Conservation (phyloP, 92 coral and sea anemone genomes). For the Siderastrea siderea region DNA sequence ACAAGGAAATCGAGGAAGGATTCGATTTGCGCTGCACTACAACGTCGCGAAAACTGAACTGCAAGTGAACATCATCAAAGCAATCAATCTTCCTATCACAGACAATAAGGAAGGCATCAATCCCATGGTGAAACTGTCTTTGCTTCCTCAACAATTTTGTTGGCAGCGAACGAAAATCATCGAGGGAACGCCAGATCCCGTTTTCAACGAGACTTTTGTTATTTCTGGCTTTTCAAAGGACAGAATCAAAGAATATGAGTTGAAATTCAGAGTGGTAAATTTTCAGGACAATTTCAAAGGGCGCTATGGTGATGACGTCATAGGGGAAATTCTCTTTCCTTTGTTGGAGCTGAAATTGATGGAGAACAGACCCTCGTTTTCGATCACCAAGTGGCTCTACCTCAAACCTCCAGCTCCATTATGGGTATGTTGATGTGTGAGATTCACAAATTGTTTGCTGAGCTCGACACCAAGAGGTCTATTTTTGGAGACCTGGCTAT, state of each 20-base stretch:
- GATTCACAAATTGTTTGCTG: too few relatives aligned
- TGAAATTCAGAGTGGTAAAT: conserved; percentile 92
- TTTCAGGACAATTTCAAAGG: conserved; percentile 83
- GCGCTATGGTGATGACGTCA: conserved; percentile 94
- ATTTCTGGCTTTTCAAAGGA: conserved; percentile 97
- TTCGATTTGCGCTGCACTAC: conserved; percentile 91
- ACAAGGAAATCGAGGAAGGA: conserved; percentile 80
- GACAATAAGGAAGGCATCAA: conserved; percentile 82
- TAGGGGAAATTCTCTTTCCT: conserved; percentile 95
- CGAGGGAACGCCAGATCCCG: conserved; percentile 82
- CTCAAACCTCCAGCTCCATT: conserved; percentile 48
- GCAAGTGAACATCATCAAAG: conserved; percentile 92
- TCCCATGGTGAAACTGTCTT: conserved; percentile 86
- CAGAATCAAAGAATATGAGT: conserved; percentile 85
- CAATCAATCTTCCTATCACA: conserved; percentile 71
- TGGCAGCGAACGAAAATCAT: conserved; percentile 95
- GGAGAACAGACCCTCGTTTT: conserved; percentile 79
- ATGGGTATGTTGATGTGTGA: conserved; percentile 19
- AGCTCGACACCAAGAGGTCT: too few relatives aligned
- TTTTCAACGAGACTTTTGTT: conserved; percentile 93
- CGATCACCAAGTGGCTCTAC: conserved; percentile 88
- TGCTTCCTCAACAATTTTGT: conserved; percentile 95
- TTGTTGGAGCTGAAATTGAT: conserved; percentile 80
- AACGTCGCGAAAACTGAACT: conserved; percentile 86
- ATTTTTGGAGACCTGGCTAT: too few relatives aligned